Percentiles rank a stretch among this genome's conserved stretches.
Conservation (phyloP, 2,113 vertebrate species). For the Bombycilla garrulus region DNA sequence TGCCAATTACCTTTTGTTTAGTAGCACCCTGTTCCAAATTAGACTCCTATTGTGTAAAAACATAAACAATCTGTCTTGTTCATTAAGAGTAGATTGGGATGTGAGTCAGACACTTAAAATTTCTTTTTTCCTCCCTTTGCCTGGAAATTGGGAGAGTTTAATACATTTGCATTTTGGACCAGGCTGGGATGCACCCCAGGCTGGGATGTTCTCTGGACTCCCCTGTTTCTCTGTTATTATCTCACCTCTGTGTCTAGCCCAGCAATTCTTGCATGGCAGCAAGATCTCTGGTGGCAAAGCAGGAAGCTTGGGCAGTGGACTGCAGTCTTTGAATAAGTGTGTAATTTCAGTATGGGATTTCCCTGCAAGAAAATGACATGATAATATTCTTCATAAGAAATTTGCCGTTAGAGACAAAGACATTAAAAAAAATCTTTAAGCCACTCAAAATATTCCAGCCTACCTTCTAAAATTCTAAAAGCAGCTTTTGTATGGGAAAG, state of each 20-base stretch:
- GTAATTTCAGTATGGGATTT: not conserved
- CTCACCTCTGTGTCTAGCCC: not conserved
- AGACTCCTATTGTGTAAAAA: not conserved
- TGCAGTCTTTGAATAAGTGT: not conserved
- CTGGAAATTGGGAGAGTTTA: not conserved
- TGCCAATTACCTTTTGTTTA: not conserved
- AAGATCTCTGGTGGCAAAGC: not conserved
- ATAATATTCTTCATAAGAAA: not conserved
- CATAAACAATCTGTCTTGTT: not conserved
- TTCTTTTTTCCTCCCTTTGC: not conserved
- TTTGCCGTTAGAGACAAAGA: not conserved
- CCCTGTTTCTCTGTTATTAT: not conserved
- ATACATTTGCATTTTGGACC: not conserved
- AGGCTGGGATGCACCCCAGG: not conserved
- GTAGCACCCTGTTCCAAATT: not conserved
- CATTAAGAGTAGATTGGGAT: not conserved
- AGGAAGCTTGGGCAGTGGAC: not conserved
- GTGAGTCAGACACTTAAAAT: not conserved
- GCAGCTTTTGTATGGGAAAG: not conserved
- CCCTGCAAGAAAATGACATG: not conserved
- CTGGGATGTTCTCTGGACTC: not conserved
- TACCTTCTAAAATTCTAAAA: not conserved
- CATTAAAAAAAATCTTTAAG: not conserved
- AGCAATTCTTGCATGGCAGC: not conserved
- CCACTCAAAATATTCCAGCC: not conserved